Base-by-base conservation (phyloP, 2,113 vertebrate species). In the Mormyrus iriodes region DNA sequence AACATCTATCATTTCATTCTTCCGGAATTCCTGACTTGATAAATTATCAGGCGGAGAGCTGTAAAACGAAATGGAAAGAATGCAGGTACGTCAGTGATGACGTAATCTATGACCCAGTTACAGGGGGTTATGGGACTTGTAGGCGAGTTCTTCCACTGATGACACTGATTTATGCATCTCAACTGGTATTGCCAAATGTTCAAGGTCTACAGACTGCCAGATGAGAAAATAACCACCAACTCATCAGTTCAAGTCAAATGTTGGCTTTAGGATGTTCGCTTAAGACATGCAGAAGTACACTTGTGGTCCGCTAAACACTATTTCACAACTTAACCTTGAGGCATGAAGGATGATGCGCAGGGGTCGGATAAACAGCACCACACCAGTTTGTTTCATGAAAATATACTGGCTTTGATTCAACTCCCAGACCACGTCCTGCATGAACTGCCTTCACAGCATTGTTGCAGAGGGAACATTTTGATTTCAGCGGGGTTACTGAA, bases 1-100 rank as follows among this genome's bases (percentile, higher is more conserved):
- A 52, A 99, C 98, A 93, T 99, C 98, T 92, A 99, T 95, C 91
- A 94, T 96, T 96, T 99, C 98, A 92, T 99, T 99, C 95, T 97
- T 98, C 94, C 99, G 98, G 96, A 99, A 99, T 91, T 99, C 98
- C 95, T 99, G 97, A 95, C 99, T 98, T 89, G 98, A 99, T 89
- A 99, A 94, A 95, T 99, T 99, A 95, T 99, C 98, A 90, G 98
- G 98, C 92, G 98, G 97, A 91, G 95, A 95, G 95, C 98, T 99
- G 69, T 0, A 85, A 86, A 85, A 90, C 35, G 79, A 86, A 65
- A 84, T 85, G 31, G 88, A 42, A 55, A 86, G 46, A 86, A 53
- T 21, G 44, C 44, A 48, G 46, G 19, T 49, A 19, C 82, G 2
- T 4, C 19, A 21, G 19, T 49, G 48, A 46, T 4, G 24, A 31